Evolutionary conservation across 2,888 invertebrate species (phyloP), one percentile per base, ranked within the genome.

Genomic region (Silvanus unidentatus): DNA sequence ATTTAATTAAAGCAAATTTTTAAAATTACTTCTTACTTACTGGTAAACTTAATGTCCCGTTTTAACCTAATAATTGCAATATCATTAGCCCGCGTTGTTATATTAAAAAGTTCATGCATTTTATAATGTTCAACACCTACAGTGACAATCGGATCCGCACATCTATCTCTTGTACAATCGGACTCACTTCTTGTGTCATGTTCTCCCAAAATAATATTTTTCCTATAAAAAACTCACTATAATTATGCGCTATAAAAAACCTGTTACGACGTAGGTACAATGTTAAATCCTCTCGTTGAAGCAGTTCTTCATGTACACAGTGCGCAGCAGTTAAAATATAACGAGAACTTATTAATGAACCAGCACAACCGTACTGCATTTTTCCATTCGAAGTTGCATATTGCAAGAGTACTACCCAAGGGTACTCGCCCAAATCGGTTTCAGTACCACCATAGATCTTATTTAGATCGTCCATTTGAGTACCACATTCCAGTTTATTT

Each of bases 171-270:
- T 40, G 34, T 54, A 54, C 85, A 85, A 59, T 85, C 85, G 0
- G 75, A 68, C 29, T 78, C 75, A 1, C 75, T 77, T 52, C 77
- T 75, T 0, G 75, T 77, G 59, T 85, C 79, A 57, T 81, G 82
- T 68, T 85, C 85, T 1, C 85, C 85, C 30, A 85, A 68, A 9
- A 83, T 75, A 2, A 78, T 76, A 32, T 73, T 70, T 49, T 72
- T 68, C 45, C 79, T 80, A n/a, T 12, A 15, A 38, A n/a, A n/a
- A n/a, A n/a, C n/a, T n/a, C n/a, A n/a, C n/a, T n/a, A n/a, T n/a
- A n/a, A n/a, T n/a, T n/a, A n/a, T n/a, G n/a, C n/a, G n/a, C n/a
- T 14, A 38, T 38, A 38, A 35, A 35, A 32, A 32, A 5, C 10
- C n/a, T 32, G 4, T 32, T 22, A 6, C 8, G 5, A 37, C 12